phyloP scores from a whole-genome alignment of 2,113 vertebrate species.

The Podilymbus podiceps region DNA sequence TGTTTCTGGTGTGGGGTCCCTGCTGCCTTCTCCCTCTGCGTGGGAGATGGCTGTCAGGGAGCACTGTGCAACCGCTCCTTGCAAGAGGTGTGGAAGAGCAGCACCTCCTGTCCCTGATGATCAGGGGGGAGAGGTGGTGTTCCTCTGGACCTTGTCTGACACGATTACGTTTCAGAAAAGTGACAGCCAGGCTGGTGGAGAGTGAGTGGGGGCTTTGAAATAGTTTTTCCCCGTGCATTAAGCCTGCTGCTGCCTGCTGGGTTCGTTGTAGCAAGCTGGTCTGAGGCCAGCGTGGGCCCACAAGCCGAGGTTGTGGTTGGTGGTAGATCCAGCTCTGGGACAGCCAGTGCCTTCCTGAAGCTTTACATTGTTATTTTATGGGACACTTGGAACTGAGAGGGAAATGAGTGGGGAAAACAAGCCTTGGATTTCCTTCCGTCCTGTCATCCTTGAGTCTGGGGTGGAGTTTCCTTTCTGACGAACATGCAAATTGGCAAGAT shows the following conservation, averaged over 20 bases:
- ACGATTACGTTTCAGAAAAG: background rate
- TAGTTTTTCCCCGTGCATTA: fast-evolving
- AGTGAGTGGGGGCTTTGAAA: background rate
- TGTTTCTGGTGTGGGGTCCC: fast-evolving
- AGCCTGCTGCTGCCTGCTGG: background rate
- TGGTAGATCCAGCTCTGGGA: background rate
- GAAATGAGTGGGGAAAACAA: background rate
- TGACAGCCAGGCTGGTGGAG: background rate
- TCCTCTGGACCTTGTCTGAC: background rate
- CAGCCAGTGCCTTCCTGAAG: background rate
- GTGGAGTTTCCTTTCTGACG: slow-evolving; percentile 29
- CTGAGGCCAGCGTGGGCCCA: fast-evolving
- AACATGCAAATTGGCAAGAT: background rate
- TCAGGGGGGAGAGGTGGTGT: background rate
- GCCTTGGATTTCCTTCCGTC: background rate
- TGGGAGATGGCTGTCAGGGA: background rate
- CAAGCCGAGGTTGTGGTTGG: background rate
- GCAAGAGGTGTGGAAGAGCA: background rate
- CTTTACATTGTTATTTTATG: background rate
- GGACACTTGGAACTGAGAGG: background rate
- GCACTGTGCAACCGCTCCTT: background rate
- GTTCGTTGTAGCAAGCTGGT: background rate
- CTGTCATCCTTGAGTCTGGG: background rate
- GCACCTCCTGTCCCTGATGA: fast-evolving
- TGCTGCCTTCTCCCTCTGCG: background rate